Base-by-base conservation (phyloP, 2,113 vertebrate genomes). In the Vulpes lagopus region DNA sequence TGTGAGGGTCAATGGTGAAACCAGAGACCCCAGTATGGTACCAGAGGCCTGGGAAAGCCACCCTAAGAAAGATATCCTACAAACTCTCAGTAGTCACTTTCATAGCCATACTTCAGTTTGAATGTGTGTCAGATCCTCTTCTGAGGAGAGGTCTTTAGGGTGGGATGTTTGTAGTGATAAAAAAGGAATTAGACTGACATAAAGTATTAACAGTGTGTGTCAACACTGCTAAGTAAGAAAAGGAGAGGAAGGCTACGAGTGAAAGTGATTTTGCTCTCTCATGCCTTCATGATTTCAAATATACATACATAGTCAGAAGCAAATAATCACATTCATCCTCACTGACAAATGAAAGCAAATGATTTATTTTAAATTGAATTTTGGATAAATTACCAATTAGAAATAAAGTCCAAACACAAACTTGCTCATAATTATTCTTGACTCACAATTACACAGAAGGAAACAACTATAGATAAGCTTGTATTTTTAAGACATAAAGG, bases 341-440 rank as follows among this genome's bases (percentile, higher is more conserved):
- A 81, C 5, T 74, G 27, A 32, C 25, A 80, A 57, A 73, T 49
- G 38, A 95, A 69, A 96, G 59, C 53, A 90, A 94, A 82, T 15
- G 5, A 60, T 49, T 83, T 85, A 62, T 90, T 81, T 51, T 88
- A 92, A 95, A 94, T 2, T 76, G 27, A 94, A 96, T 84, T 92
- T 93, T 78, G 73, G 30, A 82, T 79, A 82, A 73, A 82, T 57
- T 89, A 53, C n/a, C 5, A 84, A 94, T 43, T 93, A 76, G 89
- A 96, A 97, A 87, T 84, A 81, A 92, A 88, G 9, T 23, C 59
- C 69, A 87, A 96, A 88, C 2, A 64, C 25, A 79, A 64, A 73
- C 23, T 95, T 51, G 78, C 35, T 79, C 43, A 53, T 14, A 59
- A 49, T 43, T 76, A 73, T 6, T 49, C 16, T 51, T 43, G 38